Evolutionary conservation across 92 coral and sea anemone species (phyloP).

Genomic region (Siderastrea siderea): DNA sequence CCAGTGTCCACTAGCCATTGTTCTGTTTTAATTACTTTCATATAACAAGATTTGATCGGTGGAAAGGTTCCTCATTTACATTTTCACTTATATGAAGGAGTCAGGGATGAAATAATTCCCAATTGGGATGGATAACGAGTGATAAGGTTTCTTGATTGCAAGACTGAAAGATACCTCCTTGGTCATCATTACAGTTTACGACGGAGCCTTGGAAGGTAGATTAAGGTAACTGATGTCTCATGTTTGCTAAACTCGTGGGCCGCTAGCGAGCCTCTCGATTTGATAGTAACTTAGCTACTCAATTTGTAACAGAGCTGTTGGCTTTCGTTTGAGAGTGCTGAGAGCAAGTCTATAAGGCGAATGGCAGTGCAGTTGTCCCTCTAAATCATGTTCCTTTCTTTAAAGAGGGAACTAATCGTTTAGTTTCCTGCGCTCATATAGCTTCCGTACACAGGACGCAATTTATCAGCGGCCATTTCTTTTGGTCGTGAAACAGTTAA

Average conservation of each 20-base stretch:
- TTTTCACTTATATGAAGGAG: constrained; percentile 7
- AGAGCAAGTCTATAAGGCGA: background rate
- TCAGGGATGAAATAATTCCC: background rate
- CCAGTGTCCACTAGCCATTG: constrained; percentile 24
- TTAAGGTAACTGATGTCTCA: constrained; percentile 18
- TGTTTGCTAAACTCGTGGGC: background rate
- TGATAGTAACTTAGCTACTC: background rate
- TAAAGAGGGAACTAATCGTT: background rate
- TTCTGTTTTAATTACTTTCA: constrained; percentile 47
- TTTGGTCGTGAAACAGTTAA: background rate
- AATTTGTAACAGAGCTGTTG: background rate
- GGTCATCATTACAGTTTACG: background rate
- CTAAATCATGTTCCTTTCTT: background rate
- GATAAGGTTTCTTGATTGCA: background rate
- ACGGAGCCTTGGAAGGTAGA: background rate
- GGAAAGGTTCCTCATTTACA: constrained; percentile 26
- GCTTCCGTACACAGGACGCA: background rate
- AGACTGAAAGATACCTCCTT: background rate
- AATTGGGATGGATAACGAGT: constrained; percentile 19
- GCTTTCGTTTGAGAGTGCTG: background rate
- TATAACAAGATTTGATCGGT: constrained; percentile 3
- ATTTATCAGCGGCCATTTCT: background rate
- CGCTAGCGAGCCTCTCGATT: background rate
- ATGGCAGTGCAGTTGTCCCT: background rate
- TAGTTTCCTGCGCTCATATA: background rate